Conservation (phyloP, 2,113 vertebrate genomes). For the Pardalotus punctatus region DNA sequence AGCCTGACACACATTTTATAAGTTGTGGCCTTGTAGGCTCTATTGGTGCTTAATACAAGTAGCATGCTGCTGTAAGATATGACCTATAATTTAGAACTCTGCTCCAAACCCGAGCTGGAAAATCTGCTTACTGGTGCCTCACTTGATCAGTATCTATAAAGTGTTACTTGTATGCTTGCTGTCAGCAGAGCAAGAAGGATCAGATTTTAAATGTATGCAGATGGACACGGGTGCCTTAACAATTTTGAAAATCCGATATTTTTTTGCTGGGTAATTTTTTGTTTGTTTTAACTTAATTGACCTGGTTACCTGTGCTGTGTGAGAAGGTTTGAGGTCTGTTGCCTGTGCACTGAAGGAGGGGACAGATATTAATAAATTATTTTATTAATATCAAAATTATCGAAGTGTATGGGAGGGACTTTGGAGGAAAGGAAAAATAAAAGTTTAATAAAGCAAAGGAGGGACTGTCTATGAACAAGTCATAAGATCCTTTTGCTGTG, state of each 20-base stretch:
- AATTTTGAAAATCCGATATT: rapidly evolving
- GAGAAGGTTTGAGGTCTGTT: neutral
- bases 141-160: neutral
- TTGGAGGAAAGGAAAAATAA: neutral
- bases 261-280: neutral
- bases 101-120: neutral
- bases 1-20: neutral
- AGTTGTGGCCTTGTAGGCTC: neutral
- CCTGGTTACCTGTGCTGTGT: neutral
- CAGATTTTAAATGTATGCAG: neutral
- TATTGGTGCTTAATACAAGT: neutral
- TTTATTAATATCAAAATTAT: neutral
- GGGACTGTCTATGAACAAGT: neutral
- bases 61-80: neutral
- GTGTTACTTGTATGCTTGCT: neutral
- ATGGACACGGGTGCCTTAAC: too few species aligned
- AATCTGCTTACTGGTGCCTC: neutral
- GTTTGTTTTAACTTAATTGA: neutral
- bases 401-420: neutral
- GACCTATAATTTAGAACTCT: neutral
- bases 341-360: too few species aligned
- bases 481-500: neutral
- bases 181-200: neutral
- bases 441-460: neutral
- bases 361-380: neutral